Conservation (phyloP, 2,888 invertebrate species). For the Stenolophus ochropezus region DNA sequence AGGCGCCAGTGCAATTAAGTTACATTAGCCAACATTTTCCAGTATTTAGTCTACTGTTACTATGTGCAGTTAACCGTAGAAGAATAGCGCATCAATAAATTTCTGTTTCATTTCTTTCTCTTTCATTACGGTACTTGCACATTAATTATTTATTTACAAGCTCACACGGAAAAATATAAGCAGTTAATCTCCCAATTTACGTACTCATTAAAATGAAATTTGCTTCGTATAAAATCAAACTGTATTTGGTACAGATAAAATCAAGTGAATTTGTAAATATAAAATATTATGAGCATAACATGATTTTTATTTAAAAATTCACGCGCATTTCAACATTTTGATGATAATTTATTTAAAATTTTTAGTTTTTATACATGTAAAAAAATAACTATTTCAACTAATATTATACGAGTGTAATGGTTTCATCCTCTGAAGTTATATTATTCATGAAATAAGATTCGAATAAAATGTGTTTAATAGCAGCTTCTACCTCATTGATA, state of each 20-base stretch:
- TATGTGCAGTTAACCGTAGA: slow-evolving; percentile 27
- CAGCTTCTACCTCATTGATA: no score
- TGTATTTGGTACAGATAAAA: slow-evolving; percentile 29
- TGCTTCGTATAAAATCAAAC: slow-evolving; percentile 21
- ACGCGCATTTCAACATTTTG: no score
- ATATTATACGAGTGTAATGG: no score
- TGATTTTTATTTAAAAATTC: no score
- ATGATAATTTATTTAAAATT: no score
- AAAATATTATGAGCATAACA: no score
- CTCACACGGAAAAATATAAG: background rate
- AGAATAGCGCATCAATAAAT: slow-evolving; percentile 23
- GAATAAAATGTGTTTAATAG: no score
- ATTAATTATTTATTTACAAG: background rate
- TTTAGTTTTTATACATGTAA: no score
- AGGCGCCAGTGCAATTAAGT: slow-evolving; percentile 22
- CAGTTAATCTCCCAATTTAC: background rate
- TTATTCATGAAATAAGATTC: no score
- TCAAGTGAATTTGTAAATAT: no score
- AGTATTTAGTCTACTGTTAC: slow-evolving; percentile 19
- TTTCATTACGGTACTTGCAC: slow-evolving; percentile 29
- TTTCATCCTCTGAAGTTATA: no score
- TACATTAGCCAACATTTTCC: background rate
- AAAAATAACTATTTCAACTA: no score
- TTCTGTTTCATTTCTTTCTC: slow-evolving; percentile 44
- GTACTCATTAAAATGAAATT: slow-evolving; percentile 14